Evolutionary conservation across 1,140 invertebrate species (phyloP), one percentile per base, ranked within the genome.

Genomic region (Solenopsis invicta): DNA sequence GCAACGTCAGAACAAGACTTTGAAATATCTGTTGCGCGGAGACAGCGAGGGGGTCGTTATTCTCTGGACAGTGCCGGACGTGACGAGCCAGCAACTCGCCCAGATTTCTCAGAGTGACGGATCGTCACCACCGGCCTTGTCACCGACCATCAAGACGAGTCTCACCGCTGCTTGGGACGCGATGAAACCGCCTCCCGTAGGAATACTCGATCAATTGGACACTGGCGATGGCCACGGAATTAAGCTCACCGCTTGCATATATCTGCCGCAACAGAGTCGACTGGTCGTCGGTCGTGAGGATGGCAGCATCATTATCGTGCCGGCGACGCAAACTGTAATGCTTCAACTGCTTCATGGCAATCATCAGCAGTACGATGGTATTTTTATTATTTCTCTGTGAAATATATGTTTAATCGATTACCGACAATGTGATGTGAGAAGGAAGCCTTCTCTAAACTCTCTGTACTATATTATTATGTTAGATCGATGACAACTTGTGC

Each of bases 271-370:
- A 48, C 98, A 99, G 93, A 99, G 99, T 92, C 97, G 98, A 37
- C 94, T 99, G 54, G 98, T 99, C 5, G 98, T 99, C 88, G 99
- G 99, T 4, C 96, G 99, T 50, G 98, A 99, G 93, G 99, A 99
- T 95, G 99, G 99, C 18, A 98, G 98, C 66, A 99, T 99, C 86
- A 97, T 99, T n/a, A 99, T 99, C 76, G 97, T 99, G 9, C 98
- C 99, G 37, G 99, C 99, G 0, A 99, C 98, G 0, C 98, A 99
- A 93, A 99, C 99, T 9, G 97, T 99, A 2, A 98, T 99, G 97
- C 95, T 99, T 84, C 99, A 99, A 92, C 94, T 99, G 29, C 96
- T 99, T 59, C 98, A 99, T 92, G 98, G 98, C 41, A 98, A 97
- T 92, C 98, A 99, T 95, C 98, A 99, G 92, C 97, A 98, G 85